Conservation (phyloP, 2,888 invertebrate genomes). For the Cerastoderma edule region DNA sequence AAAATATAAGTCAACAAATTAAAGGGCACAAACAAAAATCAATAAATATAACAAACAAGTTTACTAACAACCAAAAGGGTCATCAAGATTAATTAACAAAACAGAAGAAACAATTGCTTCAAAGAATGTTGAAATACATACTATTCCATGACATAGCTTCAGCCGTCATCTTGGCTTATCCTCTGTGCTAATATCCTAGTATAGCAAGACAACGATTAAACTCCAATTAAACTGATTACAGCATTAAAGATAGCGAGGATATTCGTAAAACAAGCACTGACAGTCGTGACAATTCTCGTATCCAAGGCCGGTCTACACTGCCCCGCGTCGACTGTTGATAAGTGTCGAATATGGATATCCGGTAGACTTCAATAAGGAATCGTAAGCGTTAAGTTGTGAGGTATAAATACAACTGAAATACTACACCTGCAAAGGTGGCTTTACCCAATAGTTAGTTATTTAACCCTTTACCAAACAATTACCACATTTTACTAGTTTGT, state of each 20-base stretch:
- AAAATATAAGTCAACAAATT: constrained; percentile 5
- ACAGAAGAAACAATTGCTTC: too few relatives aligned
- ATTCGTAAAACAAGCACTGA: constrained; percentile 11
- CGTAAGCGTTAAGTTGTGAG: constrained; percentile 47
- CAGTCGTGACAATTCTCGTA: constrained; percentile 38
- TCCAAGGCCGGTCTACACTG: constrained; percentile 43
- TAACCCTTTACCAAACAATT: too few relatives aligned
- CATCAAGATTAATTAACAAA: too few relatives aligned
- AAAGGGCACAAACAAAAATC: neutral
- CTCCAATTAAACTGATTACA: constrained; percentile 38
- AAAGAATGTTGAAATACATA: too few relatives aligned
- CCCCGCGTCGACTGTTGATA: constrained; percentile 44
- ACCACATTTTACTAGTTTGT: too few relatives aligned
- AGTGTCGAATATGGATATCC: constrained; percentile 60
- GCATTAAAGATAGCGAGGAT: constrained; percentile 28
- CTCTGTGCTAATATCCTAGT: constrained; percentile 24
- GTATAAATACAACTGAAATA: constrained; percentile 30
- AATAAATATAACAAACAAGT: constrained; percentile 24
- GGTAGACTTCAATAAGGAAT: constrained; percentile 46
- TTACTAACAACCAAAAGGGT: neutral
- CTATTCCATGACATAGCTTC: constrained; percentile 44
- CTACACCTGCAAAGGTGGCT: constrained; percentile 25
- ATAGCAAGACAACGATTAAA: constrained; percentile 47
- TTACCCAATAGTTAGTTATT: too few relatives aligned
- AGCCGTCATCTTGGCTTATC: constrained; percentile 32